Base-by-base conservation (phyloP, 1,140 invertebrate species). In the Cotesia glomerata region DNA sequence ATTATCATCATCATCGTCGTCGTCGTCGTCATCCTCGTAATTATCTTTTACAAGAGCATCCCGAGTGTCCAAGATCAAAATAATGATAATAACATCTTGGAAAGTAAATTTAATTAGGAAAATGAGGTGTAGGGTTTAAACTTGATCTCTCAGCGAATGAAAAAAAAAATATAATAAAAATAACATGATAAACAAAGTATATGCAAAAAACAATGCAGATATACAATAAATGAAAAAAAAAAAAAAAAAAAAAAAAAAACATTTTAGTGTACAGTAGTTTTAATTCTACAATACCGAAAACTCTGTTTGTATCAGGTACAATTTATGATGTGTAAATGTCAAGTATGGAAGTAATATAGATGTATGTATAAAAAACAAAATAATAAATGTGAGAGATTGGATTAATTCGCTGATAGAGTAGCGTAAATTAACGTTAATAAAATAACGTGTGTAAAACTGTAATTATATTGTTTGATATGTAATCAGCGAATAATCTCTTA, bases 401-500 rank as follows among this genome's bases (percentile, higher is more conserved):
- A 45, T 45, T 45, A 11, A 45, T 45, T 45, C 39, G 39, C 39
- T 45, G 39, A 45, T 45, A 7, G 11, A 45, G 39, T 45, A 45
- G 39, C 39, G 39, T 45, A 45, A 45, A 45, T 45, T 45, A 45
- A 45, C 56, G 74, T 18, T 54, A 54, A 54, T 69, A 67, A 72
- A 65, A 74, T 74, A 39, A 13, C 14, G 26, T 34, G 16, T 58
- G 45, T 52, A 26, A 58, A 39, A 51, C 26, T 35, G 26, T 59
- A 51, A 54, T 51, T 35, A 51, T 69, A 51, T 68, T 59, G 26
- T 5, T 35, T 18, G 69, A 74, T 68, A 81, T 75, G 74, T 73
- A 75, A 82, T 82, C 79, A 82, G 82, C 83, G 83, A 83, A 82
- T 80, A 83, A 81, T 79, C 64, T 36, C 71, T 51, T 45, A 11